Evolutionary conservation across 2,113 vertebrate species (phyloP).

Genomic region (Channa maculata): DNA sequence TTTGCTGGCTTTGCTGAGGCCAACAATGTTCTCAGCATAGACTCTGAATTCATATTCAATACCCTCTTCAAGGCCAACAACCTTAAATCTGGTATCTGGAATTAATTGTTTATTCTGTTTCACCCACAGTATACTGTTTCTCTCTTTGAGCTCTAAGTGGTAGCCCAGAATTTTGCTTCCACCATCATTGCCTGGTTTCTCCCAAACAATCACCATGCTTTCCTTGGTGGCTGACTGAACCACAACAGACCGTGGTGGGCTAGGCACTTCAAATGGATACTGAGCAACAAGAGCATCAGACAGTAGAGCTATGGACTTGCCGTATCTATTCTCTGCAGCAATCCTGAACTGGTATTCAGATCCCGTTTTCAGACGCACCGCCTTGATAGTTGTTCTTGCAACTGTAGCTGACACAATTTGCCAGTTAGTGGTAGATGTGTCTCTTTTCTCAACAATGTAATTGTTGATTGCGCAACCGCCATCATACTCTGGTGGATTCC

Average conservation of each 20-base stretch:
- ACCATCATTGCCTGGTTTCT: constrained; percentile 93
- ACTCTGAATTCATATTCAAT: constrained; percentile 98
- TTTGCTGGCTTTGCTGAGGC: constrained; percentile 93
- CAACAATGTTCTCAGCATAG: constrained; percentile 97
- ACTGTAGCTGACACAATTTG: constrained; percentile 98
- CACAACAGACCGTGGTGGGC: constrained; percentile 89
- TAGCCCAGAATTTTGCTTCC: constrained; percentile 96
- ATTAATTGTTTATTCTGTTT: constrained; percentile 95
- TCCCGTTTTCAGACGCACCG: constrained; percentile 93
- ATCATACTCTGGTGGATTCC: constrained; percentile 94
- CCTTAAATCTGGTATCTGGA: constrained; percentile 92
- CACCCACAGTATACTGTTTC: constrained; percentile 95
- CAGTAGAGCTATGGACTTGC: constrained; percentile 91
- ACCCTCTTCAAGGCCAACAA: constrained; percentile 92
- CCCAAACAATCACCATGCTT: constrained; percentile 94
- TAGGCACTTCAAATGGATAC: constrained; percentile 95
- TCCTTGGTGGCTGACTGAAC: constrained; percentile 90
- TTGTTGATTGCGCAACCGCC: constrained; percentile 96
- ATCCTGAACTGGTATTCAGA: constrained; percentile 97
- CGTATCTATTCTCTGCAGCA: constrained; percentile 97
- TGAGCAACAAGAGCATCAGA: constrained; percentile 93
- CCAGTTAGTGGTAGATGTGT: constrained; percentile 98
- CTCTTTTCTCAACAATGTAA: constrained; percentile 97
- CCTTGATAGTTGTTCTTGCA: constrained; percentile 96
- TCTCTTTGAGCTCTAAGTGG: constrained; percentile 96